phyloP scores from a whole-genome alignment of 2,113 vertebrate species.

The Oncorhynchus kisutch region DNA sequence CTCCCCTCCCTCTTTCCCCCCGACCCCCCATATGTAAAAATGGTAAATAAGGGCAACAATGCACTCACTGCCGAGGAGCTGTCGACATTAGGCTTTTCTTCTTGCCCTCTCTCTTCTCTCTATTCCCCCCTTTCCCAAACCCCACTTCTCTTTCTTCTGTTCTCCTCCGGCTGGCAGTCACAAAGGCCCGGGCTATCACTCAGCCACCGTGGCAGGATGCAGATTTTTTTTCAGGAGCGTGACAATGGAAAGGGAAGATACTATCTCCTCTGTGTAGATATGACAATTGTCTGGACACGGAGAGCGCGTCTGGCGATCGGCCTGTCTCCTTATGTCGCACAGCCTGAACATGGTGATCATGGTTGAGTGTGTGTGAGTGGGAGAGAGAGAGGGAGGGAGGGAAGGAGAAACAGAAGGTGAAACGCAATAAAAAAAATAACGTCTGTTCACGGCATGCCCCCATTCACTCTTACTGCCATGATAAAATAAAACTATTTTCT shows the following conservation, averaged over 20 bases:
- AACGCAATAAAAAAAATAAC: background rate
- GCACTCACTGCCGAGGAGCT: conserved; percentile 50
- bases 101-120: background rate
- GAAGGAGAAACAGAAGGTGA: background rate
- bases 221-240: conserved; percentile 49
- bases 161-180: conserved; percentile 30
- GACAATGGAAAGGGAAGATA: conserved; percentile 53
- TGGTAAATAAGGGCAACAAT: conserved; percentile 71
- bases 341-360: conserved; percentile 37
- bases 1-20: background rate
- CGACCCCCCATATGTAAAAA: conserved; percentile 61
- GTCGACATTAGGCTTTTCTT: conserved; percentile 53
- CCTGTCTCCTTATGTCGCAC: conserved; percentile 48
- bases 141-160: background rate
- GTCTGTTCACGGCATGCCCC: no score
- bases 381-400: background rate
- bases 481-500: no score
- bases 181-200: conserved; percentile 62
- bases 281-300: conserved; percentile 55
- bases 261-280: conserved; percentile 57
- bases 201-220: conserved; percentile 60
- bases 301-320: conserved; percentile 37
- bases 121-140: background rate
- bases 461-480: no score
- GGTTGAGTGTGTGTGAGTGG: background rate